Base-by-base conservation (phyloP, 2,113 vertebrate species). In the Neomonachus schauinslandi region DNA sequence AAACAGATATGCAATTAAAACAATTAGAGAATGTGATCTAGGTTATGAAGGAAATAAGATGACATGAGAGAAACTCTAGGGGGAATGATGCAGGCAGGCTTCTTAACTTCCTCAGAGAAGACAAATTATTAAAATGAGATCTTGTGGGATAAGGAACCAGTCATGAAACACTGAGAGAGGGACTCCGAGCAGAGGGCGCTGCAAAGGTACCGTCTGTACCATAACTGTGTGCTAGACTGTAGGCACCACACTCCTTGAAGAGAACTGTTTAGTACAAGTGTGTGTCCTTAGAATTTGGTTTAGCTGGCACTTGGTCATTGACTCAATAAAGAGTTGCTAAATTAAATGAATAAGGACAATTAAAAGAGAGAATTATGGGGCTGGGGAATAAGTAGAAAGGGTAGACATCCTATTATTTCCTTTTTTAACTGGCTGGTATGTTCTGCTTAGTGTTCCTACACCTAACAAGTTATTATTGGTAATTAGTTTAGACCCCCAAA, bases 281-380 rank as follows among this genome's bases (percentile, higher is more conserved):
- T 24, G 28, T 69, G 39, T 39, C 77, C 93, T 74, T 51, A 96
- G 76, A 89, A 71, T 19, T 57, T 80, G 72, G 42, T 21, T 80
- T 79, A 51, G 55, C 19, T 36, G 63, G 81, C 31, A 69, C n/a
- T 74, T 80, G 36, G 81, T 69, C 22, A n/a, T 65, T 55, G 83
- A 94, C 51, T 90, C 63, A 93, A 46, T 19, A 72, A 86, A 79
- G 4, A 71, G 46, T 15, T 95, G 53, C 31, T 95, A 28, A 92
- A 89, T 83, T 97, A 90, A 91, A 77, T 67, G 65, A 95, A 39
- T 72, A 93, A 87, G 65, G 69, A 49, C 77, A 85, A 92, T 19
- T 61, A 14, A 95, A 92, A 91, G 42, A 87, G 61, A 76, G n/a
- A 87, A 85, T 6, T 69, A 16, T 77, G 39, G 46, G 24, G 3